Conservation (phyloP, 2,888 invertebrate genomes). For the Aradus depressus region DNA sequence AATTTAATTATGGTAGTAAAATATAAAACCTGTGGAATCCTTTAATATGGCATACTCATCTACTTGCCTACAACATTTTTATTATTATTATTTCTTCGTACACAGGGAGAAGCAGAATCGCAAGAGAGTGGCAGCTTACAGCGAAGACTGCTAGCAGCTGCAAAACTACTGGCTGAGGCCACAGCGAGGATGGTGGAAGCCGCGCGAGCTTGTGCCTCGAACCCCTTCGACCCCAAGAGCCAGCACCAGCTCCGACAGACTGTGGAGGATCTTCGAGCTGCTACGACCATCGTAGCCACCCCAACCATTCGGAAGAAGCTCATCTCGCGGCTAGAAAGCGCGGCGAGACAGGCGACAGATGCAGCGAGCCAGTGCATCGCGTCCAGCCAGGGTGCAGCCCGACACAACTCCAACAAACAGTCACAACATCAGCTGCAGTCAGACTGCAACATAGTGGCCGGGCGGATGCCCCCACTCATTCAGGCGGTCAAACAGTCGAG, state of each 20-base stretch:
- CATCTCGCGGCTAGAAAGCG: conserved; percentile 53
- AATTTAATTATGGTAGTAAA: no score
- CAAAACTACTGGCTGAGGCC: conserved; percentile 88
- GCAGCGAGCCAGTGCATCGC: conserved; percentile 85
- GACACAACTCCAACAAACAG: conserved; percentile 57
- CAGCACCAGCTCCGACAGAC: conserved; percentile 77
- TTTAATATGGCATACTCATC: no score
- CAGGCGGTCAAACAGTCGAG: conserved; percentile 64
- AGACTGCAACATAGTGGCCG: conserved; percentile 62
- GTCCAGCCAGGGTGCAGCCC: conserved; percentile 70
- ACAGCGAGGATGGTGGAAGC: conserved; percentile 96
- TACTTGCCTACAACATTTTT: no score
- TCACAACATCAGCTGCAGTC: conserved; percentile 60
- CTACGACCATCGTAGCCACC: conserved; percentile 75
- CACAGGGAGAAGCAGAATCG: conserved; percentile 69
- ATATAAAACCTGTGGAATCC: no score
- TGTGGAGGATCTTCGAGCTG: conserved; percentile 85
- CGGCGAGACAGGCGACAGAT: conserved; percentile 74
- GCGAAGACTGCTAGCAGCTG: conserved; percentile 80
- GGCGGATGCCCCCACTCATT: conserved; percentile 68
- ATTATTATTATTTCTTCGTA: background rate
- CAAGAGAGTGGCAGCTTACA: conserved; percentile 82
- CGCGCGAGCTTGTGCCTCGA: conserved; percentile 80
- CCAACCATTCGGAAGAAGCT: conserved; percentile 62
- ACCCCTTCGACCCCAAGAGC: conserved; percentile 68